phyloP scores from a whole-genome alignment of 2,888 invertebrate species.

The Noctua janthina region DNA sequence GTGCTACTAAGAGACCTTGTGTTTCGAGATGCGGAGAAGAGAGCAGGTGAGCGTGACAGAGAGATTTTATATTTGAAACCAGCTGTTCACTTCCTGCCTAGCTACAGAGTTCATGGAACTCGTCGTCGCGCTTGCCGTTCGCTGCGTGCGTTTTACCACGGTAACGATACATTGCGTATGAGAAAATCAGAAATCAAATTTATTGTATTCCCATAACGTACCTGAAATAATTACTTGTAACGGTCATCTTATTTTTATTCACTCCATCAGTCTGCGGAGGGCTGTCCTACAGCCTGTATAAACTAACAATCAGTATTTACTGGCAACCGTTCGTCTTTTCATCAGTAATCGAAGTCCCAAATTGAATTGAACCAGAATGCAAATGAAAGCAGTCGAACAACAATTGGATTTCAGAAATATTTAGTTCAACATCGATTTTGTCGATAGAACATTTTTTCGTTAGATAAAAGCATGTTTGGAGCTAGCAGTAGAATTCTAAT shows the following conservation, averaged over 20 bases:
- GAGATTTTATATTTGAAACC: not conserved
- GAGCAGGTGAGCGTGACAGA: slow-evolving; percentile 76
- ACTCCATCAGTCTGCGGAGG: no score
- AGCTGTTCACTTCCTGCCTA: no score
- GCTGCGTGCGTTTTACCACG: no score
- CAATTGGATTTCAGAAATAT: slow-evolving; percentile 23
- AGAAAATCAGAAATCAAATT: no score
- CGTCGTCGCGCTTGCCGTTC: no score
- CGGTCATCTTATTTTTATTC: no score
- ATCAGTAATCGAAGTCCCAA: slow-evolving; percentile 1
- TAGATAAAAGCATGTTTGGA: not conserved
- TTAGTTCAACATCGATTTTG: slow-evolving; percentile 3
- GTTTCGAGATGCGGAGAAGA: slow-evolving; percentile 83
- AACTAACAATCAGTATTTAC: slow-evolving; percentile 2
- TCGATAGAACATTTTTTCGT: not conserved
- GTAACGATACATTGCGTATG: no score
- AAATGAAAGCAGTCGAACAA: slow-evolving; percentile 24
- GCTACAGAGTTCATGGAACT: no score
- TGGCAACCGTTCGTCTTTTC: not conserved
- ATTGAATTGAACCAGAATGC: slow-evolving; percentile 25
- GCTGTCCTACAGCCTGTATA: not conserved
- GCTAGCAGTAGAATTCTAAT: not conserved
- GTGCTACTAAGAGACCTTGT: slow-evolving; percentile 81
- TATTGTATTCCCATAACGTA: no score
- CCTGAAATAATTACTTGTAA: no score